Base-by-base conservation (phyloP, 2,888 invertebrate genomes). In the Pegoplata infirma region DNA sequence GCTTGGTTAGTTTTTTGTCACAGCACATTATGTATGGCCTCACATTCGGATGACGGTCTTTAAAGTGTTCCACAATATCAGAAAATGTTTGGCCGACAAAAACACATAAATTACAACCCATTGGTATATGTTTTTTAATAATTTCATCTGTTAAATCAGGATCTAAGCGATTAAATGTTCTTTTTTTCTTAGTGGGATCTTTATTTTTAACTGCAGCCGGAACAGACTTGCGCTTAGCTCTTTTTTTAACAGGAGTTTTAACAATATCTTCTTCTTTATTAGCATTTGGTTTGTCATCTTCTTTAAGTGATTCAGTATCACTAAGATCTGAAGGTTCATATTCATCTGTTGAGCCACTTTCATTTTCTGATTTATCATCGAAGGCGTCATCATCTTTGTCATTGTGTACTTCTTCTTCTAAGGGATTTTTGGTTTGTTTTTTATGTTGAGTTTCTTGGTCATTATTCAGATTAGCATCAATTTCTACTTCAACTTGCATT, bases 91-190 rank as follows among this genome's bases (percentile, higher is more conserved):
- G 80, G 6, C 85, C 84, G n/a, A 86, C 83, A 28, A 84, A 82
- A 5, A 85, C 82, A 73, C 89, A 89, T 17, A 89, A 66, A 40
- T 89, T 87, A 78, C 89, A 89, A 66, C 85, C 86, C 84, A 89
- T 86, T 10, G 87, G 86, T 76, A 89, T 86, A 67, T 87, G 85
- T 32, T 88, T 86, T 74, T 87, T 86, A 1, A 89, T 86, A 17
- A 89, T 83, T 21, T 86, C 84, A 19, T 86, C 86, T 44, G 86
- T 86, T 25, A 84, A 82, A 8, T 47, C 19, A 4, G 51, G 78
- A 67, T 79, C 71, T 46, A 71, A 75, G n/a, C 55, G 59, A 44
- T 61, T 59, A 10, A 79, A 55, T 19, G 19, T 67, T 51, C 71
- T 53, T 36, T 79, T 78, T 14, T 71, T 79, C 49, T 67, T 75